phyloP scores from a whole-genome alignment of 2,797 vertebrate genomes.

The Botia almorhae region DNA sequence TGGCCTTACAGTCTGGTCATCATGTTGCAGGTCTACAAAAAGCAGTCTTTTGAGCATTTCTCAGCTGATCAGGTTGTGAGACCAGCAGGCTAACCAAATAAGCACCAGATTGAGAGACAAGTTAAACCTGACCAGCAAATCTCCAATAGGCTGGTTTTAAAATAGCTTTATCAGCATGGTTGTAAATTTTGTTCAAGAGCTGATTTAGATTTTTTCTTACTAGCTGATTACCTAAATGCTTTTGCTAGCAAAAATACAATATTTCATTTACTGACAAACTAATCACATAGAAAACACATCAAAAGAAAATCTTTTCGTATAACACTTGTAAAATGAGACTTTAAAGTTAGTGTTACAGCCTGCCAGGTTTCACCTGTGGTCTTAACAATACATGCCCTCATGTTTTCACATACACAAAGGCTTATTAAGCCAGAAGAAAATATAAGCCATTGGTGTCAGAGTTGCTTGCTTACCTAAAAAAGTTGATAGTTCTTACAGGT shows the following conservation, averaged over 20 bases:
- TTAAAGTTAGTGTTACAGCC: neutral
- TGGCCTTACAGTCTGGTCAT: neutral
- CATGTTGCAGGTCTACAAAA: neutral
- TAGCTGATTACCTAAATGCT: neutral
- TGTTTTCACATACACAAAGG: neutral
- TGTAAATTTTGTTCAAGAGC: neutral
- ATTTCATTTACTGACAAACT: neutral
- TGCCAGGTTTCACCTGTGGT: neutral
- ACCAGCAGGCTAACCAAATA: neutral
- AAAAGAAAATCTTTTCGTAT: neutral
- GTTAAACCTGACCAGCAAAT: neutral
- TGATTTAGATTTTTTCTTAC: neutral
- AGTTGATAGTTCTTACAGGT: neutral
- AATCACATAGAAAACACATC: neutral
- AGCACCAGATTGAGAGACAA: neutral
- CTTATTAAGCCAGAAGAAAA: neutral
- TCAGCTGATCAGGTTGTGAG: neutral
- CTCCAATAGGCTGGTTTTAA: neutral
- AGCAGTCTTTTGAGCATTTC: neutral
- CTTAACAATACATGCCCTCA: neutral
- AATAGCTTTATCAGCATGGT: neutral
- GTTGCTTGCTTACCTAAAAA: neutral
- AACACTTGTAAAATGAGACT: neutral
- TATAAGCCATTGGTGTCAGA: neutral
- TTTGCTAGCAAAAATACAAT: slow-evolving; percentile 4